phyloP scores from a whole-genome alignment of 2,113 vertebrate genomes.

The Paralichthys olivaceus region DNA sequence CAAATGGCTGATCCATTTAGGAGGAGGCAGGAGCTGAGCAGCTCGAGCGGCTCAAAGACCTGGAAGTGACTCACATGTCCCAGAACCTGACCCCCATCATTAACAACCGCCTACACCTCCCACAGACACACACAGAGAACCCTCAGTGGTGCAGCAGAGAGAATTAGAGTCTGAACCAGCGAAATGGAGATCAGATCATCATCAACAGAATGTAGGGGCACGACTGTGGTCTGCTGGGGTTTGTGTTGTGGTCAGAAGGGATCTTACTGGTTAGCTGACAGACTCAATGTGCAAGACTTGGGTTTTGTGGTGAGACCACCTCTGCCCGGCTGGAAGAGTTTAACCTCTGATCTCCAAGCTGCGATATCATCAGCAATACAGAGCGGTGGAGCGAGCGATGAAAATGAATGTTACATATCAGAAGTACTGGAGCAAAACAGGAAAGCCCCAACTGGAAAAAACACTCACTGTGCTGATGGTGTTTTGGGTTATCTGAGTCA shows the following conservation, averaged over 20 bases:
- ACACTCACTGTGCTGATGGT: constrained; percentile 32
- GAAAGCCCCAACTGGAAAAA: constrained; percentile 32
- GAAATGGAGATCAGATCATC: constrained; percentile 34
- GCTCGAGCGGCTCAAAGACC: not conserved
- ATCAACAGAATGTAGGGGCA: constrained; percentile 7
- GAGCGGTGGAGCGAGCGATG: not conserved
- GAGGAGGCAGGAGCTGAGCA: not conserved
- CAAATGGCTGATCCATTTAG: not conserved
- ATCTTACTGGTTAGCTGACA: not conserved
- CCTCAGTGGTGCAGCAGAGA: not conserved
- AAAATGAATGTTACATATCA: not conserved
- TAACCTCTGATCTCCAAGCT: constrained; percentile 33
- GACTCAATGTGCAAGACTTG: not conserved
- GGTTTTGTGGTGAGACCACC: constrained; percentile 13
- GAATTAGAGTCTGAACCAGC: constrained; percentile 35
- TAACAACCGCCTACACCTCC: constrained; percentile 18
- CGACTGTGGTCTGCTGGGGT: not conserved
- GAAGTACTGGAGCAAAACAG: constrained; percentile 32
- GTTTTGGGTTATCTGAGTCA: constrained; percentile 57
- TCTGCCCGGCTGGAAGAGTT: constrained; percentile 37
- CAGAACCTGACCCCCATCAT: not conserved
- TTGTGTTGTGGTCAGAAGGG: not conserved
- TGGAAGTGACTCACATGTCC: constrained; percentile 44
- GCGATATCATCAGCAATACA: constrained; percentile 29
- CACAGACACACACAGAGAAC: not conserved